Evolutionary conservation across 2,113 vertebrate genomes (phyloP).

Genomic region (Sminthopsis crassicaudata): DNA sequence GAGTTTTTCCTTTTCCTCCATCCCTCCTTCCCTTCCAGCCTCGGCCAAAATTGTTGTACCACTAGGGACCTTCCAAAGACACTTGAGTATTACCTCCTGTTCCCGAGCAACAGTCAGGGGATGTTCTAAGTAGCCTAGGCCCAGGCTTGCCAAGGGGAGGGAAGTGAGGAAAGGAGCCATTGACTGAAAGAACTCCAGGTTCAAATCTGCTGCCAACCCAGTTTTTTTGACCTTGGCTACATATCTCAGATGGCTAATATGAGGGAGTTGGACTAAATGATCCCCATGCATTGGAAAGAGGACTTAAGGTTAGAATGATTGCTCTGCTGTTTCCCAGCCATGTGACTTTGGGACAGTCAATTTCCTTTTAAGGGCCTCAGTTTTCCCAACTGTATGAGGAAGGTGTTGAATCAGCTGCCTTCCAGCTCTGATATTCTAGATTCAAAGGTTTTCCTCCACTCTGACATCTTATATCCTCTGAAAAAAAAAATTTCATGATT

Average conservation of each 20-base stretch:
- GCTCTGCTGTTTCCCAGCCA: background rate
- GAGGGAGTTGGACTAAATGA: too few relatives aligned
- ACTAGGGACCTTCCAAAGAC: too few relatives aligned
- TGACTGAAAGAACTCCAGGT: too few relatives aligned
- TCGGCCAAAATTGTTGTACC: background rate
- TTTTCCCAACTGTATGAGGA: background rate
- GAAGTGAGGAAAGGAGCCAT: too few relatives aligned
- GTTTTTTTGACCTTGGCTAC: too few relatives aligned
- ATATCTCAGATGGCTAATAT: too few relatives aligned
- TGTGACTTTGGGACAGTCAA: background rate
- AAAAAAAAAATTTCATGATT: background rate
- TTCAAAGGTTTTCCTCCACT: background rate
- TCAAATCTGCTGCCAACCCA: too few relatives aligned
- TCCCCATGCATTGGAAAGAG: too few relatives aligned
- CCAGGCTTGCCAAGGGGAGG: too few relatives aligned
- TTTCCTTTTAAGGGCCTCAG: background rate
- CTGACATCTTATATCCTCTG: background rate
- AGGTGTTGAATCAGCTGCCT: background rate
- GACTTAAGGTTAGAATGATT: background rate
- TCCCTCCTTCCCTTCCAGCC: background rate
- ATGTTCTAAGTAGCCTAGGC: background rate
- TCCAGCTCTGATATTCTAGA: background rate
- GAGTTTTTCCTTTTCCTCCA: background rate
- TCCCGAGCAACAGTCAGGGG: too few relatives aligned
- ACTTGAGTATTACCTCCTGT: too few relatives aligned